phyloP scores from a whole-genome alignment of 64 coral and sea anemone genomes.

The Dendronephthya gigantea region DNA sequence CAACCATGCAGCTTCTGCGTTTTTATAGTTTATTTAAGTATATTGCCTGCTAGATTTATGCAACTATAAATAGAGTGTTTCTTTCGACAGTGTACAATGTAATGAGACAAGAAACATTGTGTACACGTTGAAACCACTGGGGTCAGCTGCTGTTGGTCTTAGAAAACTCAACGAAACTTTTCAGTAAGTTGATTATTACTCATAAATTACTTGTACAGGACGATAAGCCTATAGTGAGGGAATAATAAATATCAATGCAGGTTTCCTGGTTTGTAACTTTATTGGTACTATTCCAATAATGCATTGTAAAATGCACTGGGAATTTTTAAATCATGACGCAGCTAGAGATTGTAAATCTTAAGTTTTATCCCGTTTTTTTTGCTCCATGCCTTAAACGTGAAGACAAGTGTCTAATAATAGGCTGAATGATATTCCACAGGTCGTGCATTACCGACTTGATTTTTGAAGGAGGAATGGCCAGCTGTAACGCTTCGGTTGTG shows the following conservation, averaged over 20 bases:
- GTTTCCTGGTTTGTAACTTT: too few relatives aligned
- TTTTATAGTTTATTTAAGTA: too few relatives aligned
- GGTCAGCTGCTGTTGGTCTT: conserved; percentile 51
- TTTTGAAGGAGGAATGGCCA: conserved; percentile 82
- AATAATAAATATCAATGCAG: too few relatives aligned
- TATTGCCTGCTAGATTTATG: background rate
- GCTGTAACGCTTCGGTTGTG: conserved; percentile 67
- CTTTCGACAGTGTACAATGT: conserved; percentile 50
- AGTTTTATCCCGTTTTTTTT: background rate
- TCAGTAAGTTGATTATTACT: conserved; percentile 42
- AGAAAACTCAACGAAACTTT: conserved; percentile 62
- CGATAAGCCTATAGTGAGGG: too few relatives aligned
- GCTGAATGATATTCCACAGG: conserved; percentile 28
- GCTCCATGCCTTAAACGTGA: background rate
- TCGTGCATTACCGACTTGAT: conserved; percentile 61
- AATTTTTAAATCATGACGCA: too few relatives aligned
- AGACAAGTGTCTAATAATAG: background rate
- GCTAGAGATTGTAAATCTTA: too few relatives aligned
- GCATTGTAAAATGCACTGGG: too few relatives aligned
- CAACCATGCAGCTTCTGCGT: too few relatives aligned
- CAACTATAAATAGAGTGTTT: background rate
- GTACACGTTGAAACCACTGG: conserved; percentile 85
- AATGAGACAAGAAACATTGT: conserved; percentile 69
- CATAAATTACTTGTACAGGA: background rate
- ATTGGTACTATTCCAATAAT: too few relatives aligned